These are phyloP conservation scores for Hymenopus coronatus DNA, from an alignment of 2,888 invertebrate species.

Conservation along the genomic window DNA sequence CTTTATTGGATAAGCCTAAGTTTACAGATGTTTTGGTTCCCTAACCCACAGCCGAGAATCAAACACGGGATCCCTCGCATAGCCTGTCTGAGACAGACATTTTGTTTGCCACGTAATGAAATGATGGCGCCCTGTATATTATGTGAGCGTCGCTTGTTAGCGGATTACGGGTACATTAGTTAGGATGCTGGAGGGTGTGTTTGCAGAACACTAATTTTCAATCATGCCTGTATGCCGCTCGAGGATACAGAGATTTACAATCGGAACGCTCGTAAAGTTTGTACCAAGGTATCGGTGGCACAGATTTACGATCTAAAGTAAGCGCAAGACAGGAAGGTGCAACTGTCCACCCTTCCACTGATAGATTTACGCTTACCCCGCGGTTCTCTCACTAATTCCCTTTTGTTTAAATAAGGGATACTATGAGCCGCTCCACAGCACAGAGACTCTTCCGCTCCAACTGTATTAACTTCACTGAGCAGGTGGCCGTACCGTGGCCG, in stretches of 20 bases:
- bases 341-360: background rate
- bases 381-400: background rate
- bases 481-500: no score
- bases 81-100: no score
- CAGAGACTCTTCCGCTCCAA: background rate
- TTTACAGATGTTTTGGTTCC: no score
- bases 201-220: background rate
- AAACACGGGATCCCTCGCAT: no score
- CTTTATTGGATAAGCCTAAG: no score
- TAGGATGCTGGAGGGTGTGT: background rate
- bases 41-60: no score
- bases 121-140: background rate
- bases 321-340: background rate
- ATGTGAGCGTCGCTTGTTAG: background rate
- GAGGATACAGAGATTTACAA: conserved; percentile 22
- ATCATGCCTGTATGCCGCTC: background rate
- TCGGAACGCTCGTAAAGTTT: conserved; percentile 13
- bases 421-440: background rate
- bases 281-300: background rate
- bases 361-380: background rate
- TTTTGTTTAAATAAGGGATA: background rate
- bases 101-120: background rate
- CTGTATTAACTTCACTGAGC: no score
- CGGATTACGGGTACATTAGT: background rate
- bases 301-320: background rate